Evolutionary conservation across 2,113 vertebrate species (phyloP).

Genomic region (Orycteropus afer): DNA sequence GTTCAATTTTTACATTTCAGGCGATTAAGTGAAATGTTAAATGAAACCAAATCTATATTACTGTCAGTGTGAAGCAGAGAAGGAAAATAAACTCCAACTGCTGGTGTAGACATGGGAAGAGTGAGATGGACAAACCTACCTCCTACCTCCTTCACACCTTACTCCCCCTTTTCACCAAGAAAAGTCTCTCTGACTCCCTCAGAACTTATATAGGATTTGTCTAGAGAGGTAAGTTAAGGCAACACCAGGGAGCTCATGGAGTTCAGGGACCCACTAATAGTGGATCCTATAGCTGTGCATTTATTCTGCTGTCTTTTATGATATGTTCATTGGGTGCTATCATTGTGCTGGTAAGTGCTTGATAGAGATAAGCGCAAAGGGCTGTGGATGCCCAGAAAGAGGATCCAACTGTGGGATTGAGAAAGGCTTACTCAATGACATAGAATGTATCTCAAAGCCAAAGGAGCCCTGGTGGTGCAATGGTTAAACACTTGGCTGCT

Average conservation of each 20-base stretch:
- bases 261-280: neutral
- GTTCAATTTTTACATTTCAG: constrained; percentile 67
- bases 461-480: neutral
- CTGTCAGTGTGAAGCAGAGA: constrained; percentile 61
- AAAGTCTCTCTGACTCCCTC: neutral
- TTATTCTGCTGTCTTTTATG: neutral
- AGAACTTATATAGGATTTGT: fast-evolving
- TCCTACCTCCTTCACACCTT: neutral
- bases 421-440: neutral
- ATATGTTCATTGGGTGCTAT: neutral
- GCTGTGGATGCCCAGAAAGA: neutral
- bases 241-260: neutral
- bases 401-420: neutral
- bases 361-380: neutral
- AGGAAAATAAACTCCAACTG: constrained; percentile 67
- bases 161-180: neutral
- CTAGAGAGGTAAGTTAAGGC: neutral
- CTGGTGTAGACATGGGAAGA: constrained; percentile 33
- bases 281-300: neutral
- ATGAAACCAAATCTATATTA: constrained; percentile 66
- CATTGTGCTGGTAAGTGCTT: neutral
- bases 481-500: neutral
- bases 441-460: neutral
- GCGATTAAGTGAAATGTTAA: constrained; percentile 58
- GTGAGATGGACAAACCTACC: neutral